phyloP scores from a whole-genome alignment of 2,113 vertebrate species.

The Acanthisitta chloris region DNA sequence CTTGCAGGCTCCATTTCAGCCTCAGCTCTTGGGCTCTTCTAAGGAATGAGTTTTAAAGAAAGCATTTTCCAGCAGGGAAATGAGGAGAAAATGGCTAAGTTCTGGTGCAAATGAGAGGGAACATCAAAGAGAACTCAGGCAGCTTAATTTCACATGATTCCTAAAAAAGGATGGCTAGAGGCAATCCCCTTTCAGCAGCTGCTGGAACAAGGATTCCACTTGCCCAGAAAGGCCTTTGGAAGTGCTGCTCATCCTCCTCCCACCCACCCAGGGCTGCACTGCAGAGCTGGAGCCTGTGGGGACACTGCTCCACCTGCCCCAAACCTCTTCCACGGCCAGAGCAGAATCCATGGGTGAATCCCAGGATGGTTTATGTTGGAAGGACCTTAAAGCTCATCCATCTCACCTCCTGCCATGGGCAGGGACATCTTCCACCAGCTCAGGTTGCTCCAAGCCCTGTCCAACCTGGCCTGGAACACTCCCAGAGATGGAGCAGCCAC shows the following conservation, averaged over 20 bases:
- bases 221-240: background rate
- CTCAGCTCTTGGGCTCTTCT: background rate
- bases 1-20: background rate
- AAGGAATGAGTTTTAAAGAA: background rate
- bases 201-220: background rate
- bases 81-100: background rate
- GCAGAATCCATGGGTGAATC: fast-evolving
- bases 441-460: too few relatives aligned
- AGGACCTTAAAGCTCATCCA: background rate
- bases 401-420: too few relatives aligned
- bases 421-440: too few relatives aligned
- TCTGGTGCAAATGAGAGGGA: background rate
- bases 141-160: background rate
- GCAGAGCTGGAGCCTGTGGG: fast-evolving
- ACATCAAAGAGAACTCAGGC: background rate
- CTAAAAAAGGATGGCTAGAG: background rate
- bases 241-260: background rate
- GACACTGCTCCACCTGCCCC: background rate
- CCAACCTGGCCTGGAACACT: too few relatives aligned
- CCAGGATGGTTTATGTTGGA: background rate
- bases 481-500: too few relatives aligned
- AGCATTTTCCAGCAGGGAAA: background rate
- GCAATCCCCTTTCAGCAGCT: background rate
- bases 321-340: background rate
- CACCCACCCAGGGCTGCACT: background rate